Base-by-base conservation (phyloP, 1,140 invertebrate genomes). In the Heliconius congener region DNA sequence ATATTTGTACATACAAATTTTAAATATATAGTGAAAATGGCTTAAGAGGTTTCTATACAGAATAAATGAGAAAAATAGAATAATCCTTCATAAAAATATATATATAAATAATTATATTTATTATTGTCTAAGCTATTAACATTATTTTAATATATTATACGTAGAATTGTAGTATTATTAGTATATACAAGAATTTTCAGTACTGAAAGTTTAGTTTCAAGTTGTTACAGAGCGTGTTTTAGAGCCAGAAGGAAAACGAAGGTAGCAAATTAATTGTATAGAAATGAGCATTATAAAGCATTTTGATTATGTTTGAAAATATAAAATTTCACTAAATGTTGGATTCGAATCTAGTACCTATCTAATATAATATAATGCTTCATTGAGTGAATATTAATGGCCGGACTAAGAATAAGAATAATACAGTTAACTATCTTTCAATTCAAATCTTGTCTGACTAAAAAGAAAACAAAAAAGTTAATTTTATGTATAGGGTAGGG, bases 181-280 rank as follows among this genome's bases (percentile, higher is more conserved):
- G 70, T 71, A 71, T 30, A 37, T 37, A 71, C 34, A 71, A 71
- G 34, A 30, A 34, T 37, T 71, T 57, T 57, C n/a, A 57, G 55
- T 57, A 57, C n/a, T 76, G 34, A 70, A 76, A 70, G 74, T 30
- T 30, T 30, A 30, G 30, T 30, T 30, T 30, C 74, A 70, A 76
- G 55, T 76, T 71, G 16, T 76, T 76, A 60, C 8, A 66, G 60
- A 76, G 60, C 60, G 66, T 46, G 39, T 71, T 55, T 50, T 42
- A 76, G 39, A 77, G 50, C 76, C 34, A 71, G 76, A 74, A 80
- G 39, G 74, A 77, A 77, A 80, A 72, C 52, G 74, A 76, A 78
- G 55, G 76, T 80, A 73, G 79, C 79, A 80, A 80, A 76, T 72
- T 73, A 76, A 75, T 71, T 16, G 30, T 66, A 76, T 73, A 77